These are phyloP conservation scores for Tragopan temminckii DNA, from an alignment of 2,797 vertebrate genomes.

Conservation along the genomic window DNA sequence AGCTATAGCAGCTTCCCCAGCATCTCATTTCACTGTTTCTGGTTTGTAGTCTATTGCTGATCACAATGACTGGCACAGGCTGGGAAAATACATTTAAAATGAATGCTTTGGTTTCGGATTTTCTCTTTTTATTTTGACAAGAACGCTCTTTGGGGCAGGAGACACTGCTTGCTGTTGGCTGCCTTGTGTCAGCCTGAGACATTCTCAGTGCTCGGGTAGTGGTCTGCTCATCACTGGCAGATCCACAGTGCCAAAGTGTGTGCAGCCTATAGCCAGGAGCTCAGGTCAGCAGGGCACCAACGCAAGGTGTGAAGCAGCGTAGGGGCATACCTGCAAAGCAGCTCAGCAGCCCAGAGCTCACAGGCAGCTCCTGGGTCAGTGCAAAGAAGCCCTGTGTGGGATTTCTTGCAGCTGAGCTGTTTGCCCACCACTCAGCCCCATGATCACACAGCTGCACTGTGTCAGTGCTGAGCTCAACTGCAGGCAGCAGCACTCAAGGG, in stretches of 20 bases:
- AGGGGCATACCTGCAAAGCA: not conserved
- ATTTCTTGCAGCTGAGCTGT: not conserved
- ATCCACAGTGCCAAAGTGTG: not conserved
- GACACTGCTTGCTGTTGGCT: not conserved
- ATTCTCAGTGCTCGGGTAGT: not conserved
- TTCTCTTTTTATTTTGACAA: not conserved
- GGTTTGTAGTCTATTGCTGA: accelerated
- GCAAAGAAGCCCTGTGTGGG: not conserved
- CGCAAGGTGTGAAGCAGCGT: not conserved
- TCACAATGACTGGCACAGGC: accelerated
- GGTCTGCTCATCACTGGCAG: not conserved
- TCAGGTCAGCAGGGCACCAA: not conserved
- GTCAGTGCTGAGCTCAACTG: not conserved
- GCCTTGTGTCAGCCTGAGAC: not conserved
- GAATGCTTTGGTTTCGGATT: accelerated
- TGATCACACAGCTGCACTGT: not conserved
- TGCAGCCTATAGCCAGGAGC: not conserved
- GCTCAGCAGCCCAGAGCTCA: not conserved
- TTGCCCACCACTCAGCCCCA: not conserved
- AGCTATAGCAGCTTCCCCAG: not conserved
- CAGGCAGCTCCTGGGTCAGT: not conserved
- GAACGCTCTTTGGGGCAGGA: not conserved
- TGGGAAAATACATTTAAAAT: not conserved
- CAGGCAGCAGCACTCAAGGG: not conserved
- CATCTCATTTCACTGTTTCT: not conserved